Conservation (phyloP, 2,888 invertebrate species). For the Cylindroiulus punctatus region DNA sequence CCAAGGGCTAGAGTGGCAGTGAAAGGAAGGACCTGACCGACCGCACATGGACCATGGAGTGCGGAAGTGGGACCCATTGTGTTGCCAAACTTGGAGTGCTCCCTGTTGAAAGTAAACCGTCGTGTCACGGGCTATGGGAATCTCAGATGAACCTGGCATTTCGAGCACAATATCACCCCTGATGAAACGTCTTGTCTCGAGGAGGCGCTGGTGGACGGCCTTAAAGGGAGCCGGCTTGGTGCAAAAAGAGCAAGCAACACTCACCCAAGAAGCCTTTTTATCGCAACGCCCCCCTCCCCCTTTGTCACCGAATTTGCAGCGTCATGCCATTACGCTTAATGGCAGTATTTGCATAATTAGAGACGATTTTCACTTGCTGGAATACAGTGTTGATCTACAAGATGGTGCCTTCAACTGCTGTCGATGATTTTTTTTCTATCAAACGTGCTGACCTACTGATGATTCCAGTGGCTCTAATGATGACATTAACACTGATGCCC, state of each 20-base stretch:
- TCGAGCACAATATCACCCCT: not conserved
- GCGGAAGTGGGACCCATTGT: not conserved
- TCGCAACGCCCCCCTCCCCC: not conserved
- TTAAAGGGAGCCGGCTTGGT: not conserved
- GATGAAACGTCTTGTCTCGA: not conserved
- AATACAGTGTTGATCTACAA: not conserved
- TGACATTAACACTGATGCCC: too few species aligned
- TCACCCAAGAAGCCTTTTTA: constrained; percentile 18
- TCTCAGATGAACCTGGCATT: not conserved
- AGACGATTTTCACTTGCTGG: not conserved
- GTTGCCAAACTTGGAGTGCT: not conserved
- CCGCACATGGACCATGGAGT: not conserved
- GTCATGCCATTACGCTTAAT: constrained; percentile 18
- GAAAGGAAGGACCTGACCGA: not conserved
- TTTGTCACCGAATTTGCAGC: not conserved
- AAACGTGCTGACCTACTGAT: not conserved
- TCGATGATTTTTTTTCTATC: not conserved
- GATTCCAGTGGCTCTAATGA: too few species aligned
- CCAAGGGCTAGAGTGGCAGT: not conserved
- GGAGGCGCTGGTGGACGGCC: too few species aligned
- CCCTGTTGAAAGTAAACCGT: not conserved
- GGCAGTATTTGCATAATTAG: constrained; percentile 18
- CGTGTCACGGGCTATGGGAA: not conserved
- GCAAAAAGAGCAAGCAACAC: not conserved
- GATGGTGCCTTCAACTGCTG: not conserved